A percentile compares a stretch with the other conserved stretches of the same genome.
Conservation (phyloP, 2,113 vertebrate species). For the Lamprotornis superbus region DNA sequence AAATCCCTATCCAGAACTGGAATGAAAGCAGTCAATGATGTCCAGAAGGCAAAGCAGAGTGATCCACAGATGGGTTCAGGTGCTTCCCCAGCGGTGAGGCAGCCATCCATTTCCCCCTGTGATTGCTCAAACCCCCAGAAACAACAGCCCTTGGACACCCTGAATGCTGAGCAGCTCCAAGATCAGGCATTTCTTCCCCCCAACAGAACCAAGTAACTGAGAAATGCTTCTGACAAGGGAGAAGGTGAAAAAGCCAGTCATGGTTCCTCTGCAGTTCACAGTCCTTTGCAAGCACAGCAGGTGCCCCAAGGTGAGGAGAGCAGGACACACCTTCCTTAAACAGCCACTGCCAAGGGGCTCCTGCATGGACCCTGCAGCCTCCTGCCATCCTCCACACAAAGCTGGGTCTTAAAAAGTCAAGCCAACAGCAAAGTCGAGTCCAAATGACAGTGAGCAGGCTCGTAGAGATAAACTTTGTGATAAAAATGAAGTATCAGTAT, state of each 20-base stretch:
- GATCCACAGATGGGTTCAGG: not conserved
- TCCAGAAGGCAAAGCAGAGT: not conserved
- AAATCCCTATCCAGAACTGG: not conserved
- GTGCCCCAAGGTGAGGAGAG: too few relatives aligned
- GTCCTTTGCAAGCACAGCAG: not conserved
- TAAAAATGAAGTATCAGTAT: not conserved
- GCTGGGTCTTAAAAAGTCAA: not conserved
- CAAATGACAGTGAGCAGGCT: not conserved
- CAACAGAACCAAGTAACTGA: not conserved
- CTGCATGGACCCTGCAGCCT: not conserved
- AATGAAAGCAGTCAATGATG: not conserved
- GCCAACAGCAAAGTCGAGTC: rapidly evolving
- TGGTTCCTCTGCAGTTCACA: not conserved
- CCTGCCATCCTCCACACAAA: not conserved
- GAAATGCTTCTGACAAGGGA: not conserved
- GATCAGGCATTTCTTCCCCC: not conserved
- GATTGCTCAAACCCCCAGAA: not conserved
- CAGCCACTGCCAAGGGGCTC: not conserved
- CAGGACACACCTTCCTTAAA: not conserved
- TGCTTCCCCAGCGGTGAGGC: not conserved
- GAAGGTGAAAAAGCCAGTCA: not conserved
- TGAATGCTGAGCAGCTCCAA: not conserved
- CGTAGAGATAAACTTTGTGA: rapidly evolving
- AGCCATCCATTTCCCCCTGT: not conserved
- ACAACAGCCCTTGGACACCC: not conserved